Conservation (phyloP, 2,113 vertebrate species). For the Gulo gulo region DNA sequence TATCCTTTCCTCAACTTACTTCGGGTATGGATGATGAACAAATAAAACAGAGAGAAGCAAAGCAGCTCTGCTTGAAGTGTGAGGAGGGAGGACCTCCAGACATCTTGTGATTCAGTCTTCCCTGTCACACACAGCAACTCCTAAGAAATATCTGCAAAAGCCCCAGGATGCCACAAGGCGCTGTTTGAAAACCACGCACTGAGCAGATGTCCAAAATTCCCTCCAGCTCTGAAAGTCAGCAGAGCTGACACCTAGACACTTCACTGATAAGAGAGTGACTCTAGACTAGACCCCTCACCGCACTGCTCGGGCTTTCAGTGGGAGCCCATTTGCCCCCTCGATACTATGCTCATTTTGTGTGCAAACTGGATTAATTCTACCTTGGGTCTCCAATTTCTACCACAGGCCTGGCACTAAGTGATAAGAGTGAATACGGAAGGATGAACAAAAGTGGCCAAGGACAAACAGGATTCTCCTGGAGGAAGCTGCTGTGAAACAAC, state of each 20-base stretch:
- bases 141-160: background rate
- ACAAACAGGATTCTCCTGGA: background rate
- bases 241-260: background rate
- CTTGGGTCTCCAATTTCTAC: background rate
- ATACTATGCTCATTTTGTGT: background rate
- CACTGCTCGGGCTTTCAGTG: background rate
- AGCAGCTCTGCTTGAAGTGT: background rate
- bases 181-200: background rate
- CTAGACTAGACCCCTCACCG: background rate
- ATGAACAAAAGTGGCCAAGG: background rate
- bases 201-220: background rate
- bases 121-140: background rate
- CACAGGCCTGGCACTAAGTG: background rate
- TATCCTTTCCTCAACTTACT: background rate
- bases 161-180: background rate
- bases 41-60: background rate
- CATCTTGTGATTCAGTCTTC: background rate
- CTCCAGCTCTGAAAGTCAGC: background rate
- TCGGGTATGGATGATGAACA: background rate
- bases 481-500: background rate
- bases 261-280: background rate
- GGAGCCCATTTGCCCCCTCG: background rate
- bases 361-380: background rate
- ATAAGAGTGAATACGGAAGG: background rate
- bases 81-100: background rate